These are phyloP conservation scores for Rhimphoctona megacephalus DNA, from an alignment of 2,888 invertebrate genomes.

Conservation along the genomic window DNA sequence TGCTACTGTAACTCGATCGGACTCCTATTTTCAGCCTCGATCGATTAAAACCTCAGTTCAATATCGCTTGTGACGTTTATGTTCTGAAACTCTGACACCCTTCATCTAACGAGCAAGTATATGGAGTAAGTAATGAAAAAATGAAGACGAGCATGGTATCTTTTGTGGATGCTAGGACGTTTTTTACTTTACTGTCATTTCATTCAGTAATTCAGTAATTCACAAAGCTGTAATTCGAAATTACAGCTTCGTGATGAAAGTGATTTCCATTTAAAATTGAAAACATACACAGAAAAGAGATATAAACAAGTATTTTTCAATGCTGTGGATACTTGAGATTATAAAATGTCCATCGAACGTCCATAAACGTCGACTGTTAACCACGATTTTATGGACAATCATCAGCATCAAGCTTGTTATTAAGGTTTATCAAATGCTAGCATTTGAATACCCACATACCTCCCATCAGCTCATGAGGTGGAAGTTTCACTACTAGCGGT, in stretches of 20 bases:
- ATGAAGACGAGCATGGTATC: background rate
- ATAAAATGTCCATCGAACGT: no score
- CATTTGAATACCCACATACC: background rate
- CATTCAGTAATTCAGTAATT: background rate
- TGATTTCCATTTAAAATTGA: conserved; percentile 1
- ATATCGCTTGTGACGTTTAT: background rate
- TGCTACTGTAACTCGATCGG: no score
- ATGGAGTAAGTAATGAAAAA: background rate
- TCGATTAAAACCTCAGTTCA: background rate
- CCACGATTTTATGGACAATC: conserved; percentile 42
- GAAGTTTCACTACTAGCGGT: background rate
- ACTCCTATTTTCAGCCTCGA: no score
- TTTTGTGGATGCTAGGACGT: background rate
- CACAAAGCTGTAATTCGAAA: background rate
- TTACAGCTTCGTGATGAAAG: background rate
- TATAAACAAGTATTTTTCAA: background rate
- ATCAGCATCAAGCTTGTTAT: conserved; percentile 19
- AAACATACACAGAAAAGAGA: conserved; percentile 11
- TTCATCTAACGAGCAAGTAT: background rate
- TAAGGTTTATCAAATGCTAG: conserved; percentile 42
- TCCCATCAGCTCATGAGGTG: background rate
- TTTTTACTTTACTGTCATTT: background rate
- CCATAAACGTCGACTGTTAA: background rate
- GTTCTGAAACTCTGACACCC: background rate
- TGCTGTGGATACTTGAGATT: background rate